Evolutionary conservation across 2,797 vertebrate species (phyloP).

Genomic region (Typhlichthys eigenmanni): DNA sequence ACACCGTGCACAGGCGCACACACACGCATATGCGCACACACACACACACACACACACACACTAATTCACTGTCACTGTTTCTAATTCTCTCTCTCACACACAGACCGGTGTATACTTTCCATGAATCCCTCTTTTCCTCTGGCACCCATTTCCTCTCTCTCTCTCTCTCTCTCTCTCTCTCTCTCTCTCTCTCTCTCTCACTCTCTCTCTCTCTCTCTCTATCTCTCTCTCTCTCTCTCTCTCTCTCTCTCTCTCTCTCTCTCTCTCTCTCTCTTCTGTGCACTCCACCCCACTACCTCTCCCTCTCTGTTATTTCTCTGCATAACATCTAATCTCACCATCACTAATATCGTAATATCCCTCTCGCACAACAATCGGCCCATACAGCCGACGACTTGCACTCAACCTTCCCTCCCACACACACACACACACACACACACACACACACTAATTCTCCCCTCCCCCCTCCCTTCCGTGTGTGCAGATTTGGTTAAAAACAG

Average conservation of each 20-base stretch:
- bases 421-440: background rate
- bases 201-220: background rate
- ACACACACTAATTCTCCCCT: constrained; percentile 2
- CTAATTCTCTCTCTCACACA: background rate
- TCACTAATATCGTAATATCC: too few species aligned
- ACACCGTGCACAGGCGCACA: constrained; percentile 18
- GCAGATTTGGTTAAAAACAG: too few species aligned
- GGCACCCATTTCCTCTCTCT: background rate
- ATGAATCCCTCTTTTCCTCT: too few species aligned
- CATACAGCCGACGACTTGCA: too few species aligned
- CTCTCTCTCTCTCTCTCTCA: background rate
- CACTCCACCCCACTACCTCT: background rate
- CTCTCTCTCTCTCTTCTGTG: background rate
- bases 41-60: constrained; percentile 4
- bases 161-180: background rate
- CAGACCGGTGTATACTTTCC: too few species aligned
- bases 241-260: background rate
- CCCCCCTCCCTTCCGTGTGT: constrained; percentile 27
- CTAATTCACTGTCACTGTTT: background rate
- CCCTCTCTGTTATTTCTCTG: background rate
- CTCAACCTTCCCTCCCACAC: constrained; percentile 15
- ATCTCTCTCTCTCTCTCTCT: background rate
- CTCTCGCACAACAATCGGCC: too few species aligned
- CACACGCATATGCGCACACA: background rate
- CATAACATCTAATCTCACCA: too few species aligned